A percentile compares a stretch with the other conserved stretches of the same genome.
Evolutionary conservation across 2,797 vertebrate genomes (phyloP).

Genomic region (Knipowitschia caucasica): DNA sequence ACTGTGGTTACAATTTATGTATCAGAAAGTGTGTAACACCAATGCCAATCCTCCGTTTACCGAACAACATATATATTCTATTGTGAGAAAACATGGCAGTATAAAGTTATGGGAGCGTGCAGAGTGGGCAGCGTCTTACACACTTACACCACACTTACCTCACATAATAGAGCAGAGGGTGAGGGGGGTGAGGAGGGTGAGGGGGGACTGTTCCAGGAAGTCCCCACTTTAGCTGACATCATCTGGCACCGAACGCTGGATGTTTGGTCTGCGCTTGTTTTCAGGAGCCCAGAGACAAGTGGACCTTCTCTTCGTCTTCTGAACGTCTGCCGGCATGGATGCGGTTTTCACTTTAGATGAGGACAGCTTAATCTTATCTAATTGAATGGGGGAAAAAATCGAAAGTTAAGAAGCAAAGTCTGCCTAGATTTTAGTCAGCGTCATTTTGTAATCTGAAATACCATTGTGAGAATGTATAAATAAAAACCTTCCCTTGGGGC

Average conservation of each 20-base stretch:
- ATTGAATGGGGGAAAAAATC: too few species aligned
- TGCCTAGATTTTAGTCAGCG: too few species aligned
- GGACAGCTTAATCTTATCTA: too few species aligned
- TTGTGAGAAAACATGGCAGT: background rate
- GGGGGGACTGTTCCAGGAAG: background rate
- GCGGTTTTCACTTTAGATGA: too few species aligned
- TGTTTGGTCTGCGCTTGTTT: slow-evolving; percentile 1
- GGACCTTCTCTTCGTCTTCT: background rate
- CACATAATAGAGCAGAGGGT: background rate
- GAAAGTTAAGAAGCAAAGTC: too few species aligned
- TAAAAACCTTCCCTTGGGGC: too few species aligned
- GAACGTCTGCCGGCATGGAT: too few species aligned
- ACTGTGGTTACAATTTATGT: too few species aligned
- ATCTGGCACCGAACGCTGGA: background rate
- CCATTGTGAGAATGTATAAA: too few species aligned
- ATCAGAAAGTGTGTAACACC: too few species aligned
- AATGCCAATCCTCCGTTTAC: background rate
- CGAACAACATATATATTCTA: background rate
- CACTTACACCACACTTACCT: background rate
- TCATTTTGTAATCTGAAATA: too few species aligned
- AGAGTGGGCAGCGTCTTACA: background rate
- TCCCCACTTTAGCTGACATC: background rate
- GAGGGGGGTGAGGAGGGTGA: background rate
- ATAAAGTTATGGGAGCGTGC: background rate
- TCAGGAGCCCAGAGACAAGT: background rate